phyloP scores from a whole-genome alignment of 2,888 invertebrate genomes.

The Cetonia aurata region DNA sequence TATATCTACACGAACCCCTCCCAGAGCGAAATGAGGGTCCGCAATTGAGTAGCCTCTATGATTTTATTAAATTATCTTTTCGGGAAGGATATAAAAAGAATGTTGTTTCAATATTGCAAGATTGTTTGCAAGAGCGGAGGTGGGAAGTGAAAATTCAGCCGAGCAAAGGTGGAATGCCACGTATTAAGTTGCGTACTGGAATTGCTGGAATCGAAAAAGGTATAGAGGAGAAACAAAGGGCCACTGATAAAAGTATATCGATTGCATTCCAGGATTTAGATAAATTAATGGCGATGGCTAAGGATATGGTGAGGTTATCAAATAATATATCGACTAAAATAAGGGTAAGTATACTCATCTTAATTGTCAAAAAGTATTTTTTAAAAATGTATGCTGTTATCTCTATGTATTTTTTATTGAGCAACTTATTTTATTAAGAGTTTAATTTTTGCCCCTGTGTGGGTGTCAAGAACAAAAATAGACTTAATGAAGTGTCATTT shows the following conservation, averaged over 20 bases:
- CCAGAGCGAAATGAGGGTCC: slow-evolving; percentile 76
- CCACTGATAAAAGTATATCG: slow-evolving; percentile 91
- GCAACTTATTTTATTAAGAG: too few species aligned
- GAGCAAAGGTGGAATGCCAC: slow-evolving; percentile 58
- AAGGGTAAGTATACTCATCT: slow-evolving; percentile 69
- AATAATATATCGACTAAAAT: slow-evolving; percentile 94
- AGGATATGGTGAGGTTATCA: slow-evolving; percentile 96
- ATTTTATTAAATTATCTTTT: slow-evolving; percentile 87
- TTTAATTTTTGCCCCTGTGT: too few species aligned
- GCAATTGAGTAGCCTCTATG: slow-evolving; percentile 76
- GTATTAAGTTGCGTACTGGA: slow-evolving; percentile 83
- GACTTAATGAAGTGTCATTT: too few species aligned
- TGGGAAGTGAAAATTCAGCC: slow-evolving; percentile 69
- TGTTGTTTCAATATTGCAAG: slow-evolving; percentile 74
- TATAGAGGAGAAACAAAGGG: slow-evolving; percentile 90
- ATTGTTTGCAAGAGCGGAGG: slow-evolving; percentile 73
- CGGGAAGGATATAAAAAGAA: slow-evolving; percentile 81
- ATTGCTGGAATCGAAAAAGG: slow-evolving; percentile 97
- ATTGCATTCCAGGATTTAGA: slow-evolving; percentile 96
- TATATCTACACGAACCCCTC: slow-evolving; percentile 78
- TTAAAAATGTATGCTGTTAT: too few species aligned
- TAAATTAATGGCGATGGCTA: slow-evolving; percentile 95
- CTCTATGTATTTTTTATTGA: too few species aligned
- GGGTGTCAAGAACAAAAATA: too few species aligned
- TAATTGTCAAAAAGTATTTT: too few species aligned